Conservation (phyloP, 2,113 vertebrate genomes). For the Ailurus styani region DNA sequence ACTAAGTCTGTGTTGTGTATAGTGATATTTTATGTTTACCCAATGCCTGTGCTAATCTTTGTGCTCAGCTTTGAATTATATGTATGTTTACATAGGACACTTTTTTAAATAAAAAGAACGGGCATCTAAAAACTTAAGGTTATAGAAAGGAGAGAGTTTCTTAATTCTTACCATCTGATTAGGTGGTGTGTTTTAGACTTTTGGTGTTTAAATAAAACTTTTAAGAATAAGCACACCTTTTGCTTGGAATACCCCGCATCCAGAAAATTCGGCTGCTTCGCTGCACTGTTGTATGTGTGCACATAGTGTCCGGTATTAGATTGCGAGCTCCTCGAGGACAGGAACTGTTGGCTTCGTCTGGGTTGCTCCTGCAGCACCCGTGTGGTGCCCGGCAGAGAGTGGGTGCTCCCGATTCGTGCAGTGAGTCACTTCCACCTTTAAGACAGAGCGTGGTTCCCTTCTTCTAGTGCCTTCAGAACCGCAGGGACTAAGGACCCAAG, state of each 20-base stretch:
- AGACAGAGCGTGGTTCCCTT: neutral
- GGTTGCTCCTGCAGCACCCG: neutral
- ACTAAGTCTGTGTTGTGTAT: neutral
- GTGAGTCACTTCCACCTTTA: neutral
- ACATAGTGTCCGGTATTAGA: neutral
- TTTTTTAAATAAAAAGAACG: slow-evolving; percentile 56
- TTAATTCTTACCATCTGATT: neutral
- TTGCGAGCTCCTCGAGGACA: neutral
- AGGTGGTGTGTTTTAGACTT: neutral
- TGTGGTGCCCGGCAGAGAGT: neutral
- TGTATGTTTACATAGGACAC: neutral
- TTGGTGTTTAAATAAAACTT: neutral
- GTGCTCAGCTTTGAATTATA: slow-evolving; percentile 33
- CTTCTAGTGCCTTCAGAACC: neutral
- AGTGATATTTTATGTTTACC: neutral
- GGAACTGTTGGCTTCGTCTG: neutral
- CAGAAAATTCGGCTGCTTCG: neutral
- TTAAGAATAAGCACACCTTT: neutral
- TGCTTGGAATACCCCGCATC: neutral
- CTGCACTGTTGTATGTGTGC: neutral
- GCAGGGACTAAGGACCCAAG: too few relatives aligned
- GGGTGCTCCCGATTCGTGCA: neutral
- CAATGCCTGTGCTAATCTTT: neutral
- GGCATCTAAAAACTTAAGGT: neutral
- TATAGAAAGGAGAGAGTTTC: neutral